Evolutionary conservation across 2,797 vertebrate genomes (phyloP).

Genomic region (Periparus ater): DNA sequence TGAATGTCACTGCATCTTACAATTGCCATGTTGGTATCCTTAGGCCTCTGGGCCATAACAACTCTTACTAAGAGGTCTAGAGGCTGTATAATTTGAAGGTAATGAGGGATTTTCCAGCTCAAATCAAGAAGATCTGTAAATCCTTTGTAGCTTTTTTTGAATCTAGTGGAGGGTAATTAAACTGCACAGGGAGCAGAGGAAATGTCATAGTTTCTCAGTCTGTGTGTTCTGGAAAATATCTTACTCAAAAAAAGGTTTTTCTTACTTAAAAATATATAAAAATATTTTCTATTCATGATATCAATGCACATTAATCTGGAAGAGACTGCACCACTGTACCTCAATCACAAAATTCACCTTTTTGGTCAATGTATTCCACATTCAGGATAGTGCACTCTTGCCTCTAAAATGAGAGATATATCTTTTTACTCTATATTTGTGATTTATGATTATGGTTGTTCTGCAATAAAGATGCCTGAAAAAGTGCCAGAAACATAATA

Average conservation of each 20-base stretch:
- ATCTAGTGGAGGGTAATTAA: background rate
- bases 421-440: background rate
- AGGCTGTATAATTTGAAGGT: background rate
- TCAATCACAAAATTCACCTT: background rate
- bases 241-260: background rate
- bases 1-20: background rate
- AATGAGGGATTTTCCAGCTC: background rate
- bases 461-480: background rate
- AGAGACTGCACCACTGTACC: background rate
- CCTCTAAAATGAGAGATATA: background rate
- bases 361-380: rapidly evolving
- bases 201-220: background rate
- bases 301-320: background rate
- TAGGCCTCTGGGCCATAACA: background rate
- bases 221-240: background rate
- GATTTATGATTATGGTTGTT: background rate
- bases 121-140: background rate
- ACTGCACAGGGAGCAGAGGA: background rate
- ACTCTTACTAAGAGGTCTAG: background rate
- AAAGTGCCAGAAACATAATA: background rate
- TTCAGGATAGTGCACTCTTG: rapidly evolving
- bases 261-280: background rate
- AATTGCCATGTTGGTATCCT: background rate
- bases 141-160: background rate
- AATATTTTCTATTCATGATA: background rate